Evolutionary conservation across 2,113 vertebrate genomes (phyloP).

Genomic region (Marmota flaviventris): DNA sequence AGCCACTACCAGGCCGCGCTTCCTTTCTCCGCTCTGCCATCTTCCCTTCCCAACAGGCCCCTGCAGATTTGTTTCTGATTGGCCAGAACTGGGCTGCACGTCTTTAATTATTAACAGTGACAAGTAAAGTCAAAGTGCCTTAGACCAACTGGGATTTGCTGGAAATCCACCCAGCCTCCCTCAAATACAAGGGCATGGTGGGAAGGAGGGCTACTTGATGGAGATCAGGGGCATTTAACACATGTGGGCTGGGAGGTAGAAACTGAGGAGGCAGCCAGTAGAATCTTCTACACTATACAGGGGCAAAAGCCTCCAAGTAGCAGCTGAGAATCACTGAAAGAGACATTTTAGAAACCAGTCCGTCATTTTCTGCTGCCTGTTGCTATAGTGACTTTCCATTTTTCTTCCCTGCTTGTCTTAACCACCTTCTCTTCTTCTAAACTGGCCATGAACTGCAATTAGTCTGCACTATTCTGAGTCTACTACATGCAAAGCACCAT

Average conservation of each 20-base stretch:
- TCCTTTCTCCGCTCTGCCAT: too few relatives aligned
- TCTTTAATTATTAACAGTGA: constrained; percentile 8
- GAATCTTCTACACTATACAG: neutral
- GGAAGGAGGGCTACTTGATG: neutral
- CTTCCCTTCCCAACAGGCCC: too few relatives aligned
- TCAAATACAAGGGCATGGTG: neutral
- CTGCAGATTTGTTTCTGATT: neutral
- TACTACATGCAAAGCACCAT: neutral
- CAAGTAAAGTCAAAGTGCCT: neutral
- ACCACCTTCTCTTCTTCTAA: neutral
- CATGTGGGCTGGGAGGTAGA: neutral
- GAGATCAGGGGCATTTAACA: neutral
- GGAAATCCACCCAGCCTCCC: neutral
- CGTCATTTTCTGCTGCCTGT: neutral
- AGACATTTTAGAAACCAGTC: neutral
- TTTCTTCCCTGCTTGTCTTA: neutral
- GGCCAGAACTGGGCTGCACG: neutral
- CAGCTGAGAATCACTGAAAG: neutral
- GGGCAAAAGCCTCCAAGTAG: neutral
- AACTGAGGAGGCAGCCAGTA: neutral
- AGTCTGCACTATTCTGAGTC: neutral
- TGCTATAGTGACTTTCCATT: neutral
- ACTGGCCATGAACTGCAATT: neutral
- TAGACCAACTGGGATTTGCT: neutral
- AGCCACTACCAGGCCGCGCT: too few relatives aligned